phyloP scores from a whole-genome alignment of 2,888 invertebrate genomes.

The Brassicogethes aeneus region DNA sequence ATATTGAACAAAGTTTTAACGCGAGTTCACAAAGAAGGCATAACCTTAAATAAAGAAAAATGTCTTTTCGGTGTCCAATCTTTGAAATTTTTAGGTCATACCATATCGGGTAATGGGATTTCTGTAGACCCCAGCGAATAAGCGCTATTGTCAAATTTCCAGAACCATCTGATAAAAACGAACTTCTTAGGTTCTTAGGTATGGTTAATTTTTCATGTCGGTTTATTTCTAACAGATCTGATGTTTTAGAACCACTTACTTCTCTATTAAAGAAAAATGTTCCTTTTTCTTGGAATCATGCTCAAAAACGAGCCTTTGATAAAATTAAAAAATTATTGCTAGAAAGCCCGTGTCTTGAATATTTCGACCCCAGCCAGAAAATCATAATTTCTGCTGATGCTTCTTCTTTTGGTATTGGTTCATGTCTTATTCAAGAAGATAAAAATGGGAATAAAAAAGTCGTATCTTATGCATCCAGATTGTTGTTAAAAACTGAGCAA shows the following conservation, averaged over 20 bases:
- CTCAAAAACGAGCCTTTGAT: constrained; percentile 7
- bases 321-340: constrained; percentile 8
- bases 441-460: constrained; percentile 5
- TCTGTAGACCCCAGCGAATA: constrained; percentile 14
- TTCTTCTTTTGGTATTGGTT: constrained; percentile 10
- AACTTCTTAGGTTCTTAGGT: constrained; percentile 15
- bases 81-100: constrained; percentile 24
- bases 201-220: constrained; percentile 9
- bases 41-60: constrained; percentile 24
- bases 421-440: constrained; percentile 6
- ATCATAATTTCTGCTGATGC: too few relatives aligned
- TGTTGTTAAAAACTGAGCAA: constrained; percentile 6
- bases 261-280: constrained; percentile 5
- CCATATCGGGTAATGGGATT: constrained; percentile 17
- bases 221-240: constrained; percentile 8
- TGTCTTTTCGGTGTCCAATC: constrained; percentile 19
- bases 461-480: constrained; percentile 8
- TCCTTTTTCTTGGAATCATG: constrained; percentile 5
- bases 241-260: constrained; percentile 8
- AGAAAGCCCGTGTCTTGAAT: constrained; percentile 6
- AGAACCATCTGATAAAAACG: constrained; percentile 16
- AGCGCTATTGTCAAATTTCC: constrained; percentile 17
- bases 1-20: constrained; percentile 18
- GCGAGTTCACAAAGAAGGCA: constrained; percentile 16
- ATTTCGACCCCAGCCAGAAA: constrained; percentile 3